phyloP scores from a whole-genome alignment of 2,888 invertebrate species.

The Notodonta dromedarius region DNA sequence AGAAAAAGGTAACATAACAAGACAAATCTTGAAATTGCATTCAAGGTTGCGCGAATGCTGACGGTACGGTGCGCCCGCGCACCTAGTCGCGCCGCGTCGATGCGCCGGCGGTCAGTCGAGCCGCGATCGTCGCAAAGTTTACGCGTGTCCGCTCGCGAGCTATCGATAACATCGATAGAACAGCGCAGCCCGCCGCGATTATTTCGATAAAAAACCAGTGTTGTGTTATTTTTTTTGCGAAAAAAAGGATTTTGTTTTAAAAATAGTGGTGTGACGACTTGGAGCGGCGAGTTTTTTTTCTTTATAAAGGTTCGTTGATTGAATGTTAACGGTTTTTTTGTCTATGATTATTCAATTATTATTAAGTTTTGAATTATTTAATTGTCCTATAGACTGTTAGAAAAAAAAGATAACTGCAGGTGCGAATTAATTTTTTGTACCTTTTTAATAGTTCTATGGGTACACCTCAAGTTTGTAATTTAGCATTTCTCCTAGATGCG shows the following conservation, averaged over 20 bases:
- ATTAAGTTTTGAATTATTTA: constrained; percentile 8
- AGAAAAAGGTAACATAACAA: constrained; percentile 43
- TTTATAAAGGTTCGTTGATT: constrained; percentile 52
- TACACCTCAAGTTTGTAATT: too few relatives aligned
- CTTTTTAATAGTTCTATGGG: too few relatives aligned
- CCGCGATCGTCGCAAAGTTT: constrained; percentile 46
- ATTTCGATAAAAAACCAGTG: constrained; percentile 52
- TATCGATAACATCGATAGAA: constrained; percentile 52
- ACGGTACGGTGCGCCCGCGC: constrained; percentile 56
- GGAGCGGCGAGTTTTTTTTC: constrained; percentile 59
- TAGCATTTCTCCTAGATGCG: too few relatives aligned
- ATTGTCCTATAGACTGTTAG: constrained; percentile 13
- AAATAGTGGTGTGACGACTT: constrained; percentile 53
- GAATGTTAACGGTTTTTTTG: constrained; percentile 25
- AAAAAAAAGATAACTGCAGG: constrained; percentile 12
- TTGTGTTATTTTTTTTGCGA: constrained; percentile 48
- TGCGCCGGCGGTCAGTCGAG: constrained; percentile 50
- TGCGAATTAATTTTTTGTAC: neutral
- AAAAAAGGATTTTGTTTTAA: constrained; percentile 51
- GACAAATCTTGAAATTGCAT: constrained; percentile 73
- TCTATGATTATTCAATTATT: constrained; percentile 24
- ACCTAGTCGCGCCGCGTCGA: constrained; percentile 37
- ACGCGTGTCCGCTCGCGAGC: constrained; percentile 43
- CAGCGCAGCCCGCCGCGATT: constrained; percentile 51
- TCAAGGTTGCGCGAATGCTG: constrained; percentile 46